Evolutionary conservation across 2,113 vertebrate species (phyloP).

Genomic region (Cavia porcellus): DNA sequence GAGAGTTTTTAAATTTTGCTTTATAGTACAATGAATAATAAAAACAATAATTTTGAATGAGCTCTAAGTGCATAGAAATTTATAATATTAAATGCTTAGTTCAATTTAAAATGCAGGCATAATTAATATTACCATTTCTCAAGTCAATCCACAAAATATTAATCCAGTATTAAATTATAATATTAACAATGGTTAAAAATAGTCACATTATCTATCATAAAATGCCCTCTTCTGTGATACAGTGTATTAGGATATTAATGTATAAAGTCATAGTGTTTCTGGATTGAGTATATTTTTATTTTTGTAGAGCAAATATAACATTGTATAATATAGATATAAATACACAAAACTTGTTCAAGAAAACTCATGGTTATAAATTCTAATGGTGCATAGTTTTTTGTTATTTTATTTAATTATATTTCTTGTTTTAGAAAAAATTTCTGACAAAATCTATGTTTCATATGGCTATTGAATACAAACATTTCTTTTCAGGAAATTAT

Average conservation of each 20-base stretch:
- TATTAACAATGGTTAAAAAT: neutral
- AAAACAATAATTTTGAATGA: neutral
- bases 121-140: neutral
- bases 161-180: neutral
- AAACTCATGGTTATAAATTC: neutral
- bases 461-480: neutral
- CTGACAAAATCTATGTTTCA: neutral
- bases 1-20: neutral
- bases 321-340: neutral
- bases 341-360: neutral
- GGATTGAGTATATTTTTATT: neutral
- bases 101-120: neutral
- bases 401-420: neutral
- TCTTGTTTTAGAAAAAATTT: neutral
- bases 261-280: neutral
- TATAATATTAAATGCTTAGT: neutral
- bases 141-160: neutral
- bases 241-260: neutral
- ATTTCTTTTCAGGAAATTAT: no score
- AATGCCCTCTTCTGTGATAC: neutral
- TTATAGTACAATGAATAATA: neutral
- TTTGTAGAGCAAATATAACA: neutral
- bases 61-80: neutral
- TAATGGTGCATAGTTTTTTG: neutral
- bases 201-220: neutral